Conservation (phyloP, 2,113 vertebrate species). For the Chionomys nivalis region DNA sequence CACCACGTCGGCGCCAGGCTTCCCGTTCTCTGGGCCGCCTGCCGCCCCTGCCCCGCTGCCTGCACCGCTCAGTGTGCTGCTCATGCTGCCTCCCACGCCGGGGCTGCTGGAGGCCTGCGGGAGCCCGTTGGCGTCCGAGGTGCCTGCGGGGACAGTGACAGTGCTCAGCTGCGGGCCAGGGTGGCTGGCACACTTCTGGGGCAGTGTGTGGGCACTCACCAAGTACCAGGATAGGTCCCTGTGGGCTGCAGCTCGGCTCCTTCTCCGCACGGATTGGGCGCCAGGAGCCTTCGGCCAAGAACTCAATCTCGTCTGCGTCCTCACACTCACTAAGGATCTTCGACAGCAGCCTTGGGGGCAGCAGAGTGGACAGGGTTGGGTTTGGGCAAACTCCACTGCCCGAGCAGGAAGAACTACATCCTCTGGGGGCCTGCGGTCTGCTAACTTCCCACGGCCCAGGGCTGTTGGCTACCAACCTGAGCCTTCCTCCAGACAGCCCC, state of each 20-base stretch:
- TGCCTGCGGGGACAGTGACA: constrained; percentile 83
- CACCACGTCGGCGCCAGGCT: constrained; percentile 92
- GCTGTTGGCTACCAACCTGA: neutral
- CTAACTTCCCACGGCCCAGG: neutral
- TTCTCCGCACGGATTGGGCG: constrained; percentile 95
- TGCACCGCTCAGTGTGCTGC: neutral
- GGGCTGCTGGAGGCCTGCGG: constrained; percentile 89
- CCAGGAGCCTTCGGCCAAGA: constrained; percentile 97
- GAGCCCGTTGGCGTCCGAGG: constrained; percentile 92
- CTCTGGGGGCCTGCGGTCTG: neutral
- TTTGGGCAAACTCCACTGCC: neutral
- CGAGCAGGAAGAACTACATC: neutral
- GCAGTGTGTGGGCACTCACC: constrained; percentile 84
- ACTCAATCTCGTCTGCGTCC: constrained; percentile 97
- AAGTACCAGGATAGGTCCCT: constrained; percentile 94
- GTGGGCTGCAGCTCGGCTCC: constrained; percentile 94
- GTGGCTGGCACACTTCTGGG: neutral
- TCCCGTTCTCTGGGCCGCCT: constrained; percentile 86
- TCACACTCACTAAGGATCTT: constrained; percentile 97
- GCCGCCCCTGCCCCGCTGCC: neutral
- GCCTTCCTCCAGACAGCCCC: neutral
- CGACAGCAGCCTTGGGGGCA: constrained; percentile 91
- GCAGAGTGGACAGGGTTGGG: neutral
- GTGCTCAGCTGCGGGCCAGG: neutral
- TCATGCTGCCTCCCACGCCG: neutral